Percentiles rank a stretch among this genome's conserved stretches.
These are phyloP conservation scores for Taurulus bubalis DNA, from an alignment of 2,113 vertebrate species.

Conservation along the genomic window DNA sequence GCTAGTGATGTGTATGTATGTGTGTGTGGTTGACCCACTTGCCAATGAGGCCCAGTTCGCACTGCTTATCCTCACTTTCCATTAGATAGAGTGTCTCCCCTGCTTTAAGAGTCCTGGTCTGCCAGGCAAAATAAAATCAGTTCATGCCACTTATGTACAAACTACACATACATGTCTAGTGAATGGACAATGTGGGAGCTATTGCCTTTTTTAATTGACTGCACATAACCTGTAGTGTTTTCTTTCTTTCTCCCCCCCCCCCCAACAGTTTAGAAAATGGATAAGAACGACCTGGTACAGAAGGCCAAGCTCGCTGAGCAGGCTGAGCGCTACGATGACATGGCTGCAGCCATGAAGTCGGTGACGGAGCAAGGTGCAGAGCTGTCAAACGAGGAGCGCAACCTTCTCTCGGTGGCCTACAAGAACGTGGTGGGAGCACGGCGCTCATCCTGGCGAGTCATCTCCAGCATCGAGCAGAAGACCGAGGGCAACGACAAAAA, in stretches of 20 bases:
- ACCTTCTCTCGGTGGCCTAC: slow-evolving; percentile 97
- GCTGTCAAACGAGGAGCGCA: slow-evolving; percentile 97
- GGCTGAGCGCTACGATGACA: slow-evolving; percentile 98
- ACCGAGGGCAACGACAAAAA: slow-evolving; percentile 97
- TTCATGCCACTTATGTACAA: background rate
- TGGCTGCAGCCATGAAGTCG: slow-evolving; percentile 96
- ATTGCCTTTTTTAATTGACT: background rate
- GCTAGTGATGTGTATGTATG: slow-evolving; percentile 35
- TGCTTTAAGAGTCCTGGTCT: background rate
- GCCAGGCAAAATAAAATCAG: background rate
- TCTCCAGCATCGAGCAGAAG: slow-evolving; percentile 99
- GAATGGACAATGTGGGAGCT: background rate
- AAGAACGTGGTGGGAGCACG: slow-evolving; percentile 99
- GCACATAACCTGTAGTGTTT: background rate
- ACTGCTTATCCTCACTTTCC: slow-evolving; percentile 23
- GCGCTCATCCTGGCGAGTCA: slow-evolving; percentile 98
- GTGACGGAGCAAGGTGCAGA: slow-evolving; percentile 94
- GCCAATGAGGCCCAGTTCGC: slow-evolving; percentile 59
- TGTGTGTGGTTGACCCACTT: slow-evolving; percentile 71
- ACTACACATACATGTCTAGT: background rate
- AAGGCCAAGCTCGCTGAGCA: slow-evolving; percentile 98
- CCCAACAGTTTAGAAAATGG: slow-evolving; percentile 88
- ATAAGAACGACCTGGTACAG: slow-evolving; percentile 98
- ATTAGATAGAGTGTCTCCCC: slow-evolving; percentile 5
- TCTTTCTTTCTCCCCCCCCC: slow-evolving; percentile 1